These are phyloP conservation scores for Artemisiospiza belli DNA, from an alignment of 2,113 vertebrate genomes.

Conservation along the genomic window DNA sequence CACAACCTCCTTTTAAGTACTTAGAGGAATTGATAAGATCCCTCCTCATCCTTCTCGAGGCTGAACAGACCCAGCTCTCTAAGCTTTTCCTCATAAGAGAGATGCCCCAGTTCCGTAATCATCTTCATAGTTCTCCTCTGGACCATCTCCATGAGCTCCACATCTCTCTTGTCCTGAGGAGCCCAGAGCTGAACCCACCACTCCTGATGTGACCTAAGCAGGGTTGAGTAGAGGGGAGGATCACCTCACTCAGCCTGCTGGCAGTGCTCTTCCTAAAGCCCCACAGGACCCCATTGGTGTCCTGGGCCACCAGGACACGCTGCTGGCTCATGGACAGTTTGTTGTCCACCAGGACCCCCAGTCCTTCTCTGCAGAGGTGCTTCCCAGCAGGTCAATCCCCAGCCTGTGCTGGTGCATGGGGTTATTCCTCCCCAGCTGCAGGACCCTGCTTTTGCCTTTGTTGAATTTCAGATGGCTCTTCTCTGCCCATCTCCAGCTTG, in stretches of 20 bases:
- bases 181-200: not conserved
- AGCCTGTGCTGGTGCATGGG: not conserved
- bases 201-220: not conserved
- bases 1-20: not conserved
- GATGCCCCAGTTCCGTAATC: no score
- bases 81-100: not conserved
- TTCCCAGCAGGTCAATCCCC: accelerated
- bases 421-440: accelerated
- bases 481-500: not conserved
- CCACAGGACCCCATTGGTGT: accelerated
- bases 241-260: not conserved
- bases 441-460: not conserved
- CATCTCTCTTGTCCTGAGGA: not conserved
- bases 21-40: not conserved
- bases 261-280: accelerated
- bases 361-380: not conserved
- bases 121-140: not conserved
- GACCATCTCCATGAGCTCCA: accelerated
- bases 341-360: accelerated
- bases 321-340: not conserved
- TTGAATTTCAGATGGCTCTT: not conserved
- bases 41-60: accelerated
- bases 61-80: not conserved
- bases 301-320: accelerated
- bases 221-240: not conserved